These are phyloP conservation scores for Sylvia borin DNA, from an alignment of 2,797 vertebrate species.

Conservation along the genomic window DNA sequence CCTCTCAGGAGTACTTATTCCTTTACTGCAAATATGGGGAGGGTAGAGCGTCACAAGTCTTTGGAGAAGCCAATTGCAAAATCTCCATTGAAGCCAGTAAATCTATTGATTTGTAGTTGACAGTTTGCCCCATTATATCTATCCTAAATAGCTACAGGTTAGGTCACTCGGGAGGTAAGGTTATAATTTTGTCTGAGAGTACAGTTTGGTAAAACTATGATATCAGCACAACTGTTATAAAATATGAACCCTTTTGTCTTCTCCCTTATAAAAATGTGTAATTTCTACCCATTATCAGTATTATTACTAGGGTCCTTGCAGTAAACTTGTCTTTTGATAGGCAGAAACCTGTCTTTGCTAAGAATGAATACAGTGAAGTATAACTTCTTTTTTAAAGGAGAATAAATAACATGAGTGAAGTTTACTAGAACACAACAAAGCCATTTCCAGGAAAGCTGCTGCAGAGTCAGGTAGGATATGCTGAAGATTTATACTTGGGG, in stretches of 20 bases:
- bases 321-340: conserved; percentile 53
- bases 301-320: conserved; percentile 45
- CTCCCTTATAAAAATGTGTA: conserved; percentile 52
- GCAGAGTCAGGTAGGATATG: conserved; percentile 45
- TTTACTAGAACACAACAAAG: conserved; percentile 68
- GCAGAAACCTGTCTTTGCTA: conserved; percentile 56
- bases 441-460: conserved; percentile 57
- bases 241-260: conserved; percentile 59
- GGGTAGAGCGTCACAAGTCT: background rate
- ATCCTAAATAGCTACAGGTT: conserved; percentile 47
- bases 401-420: conserved; percentile 62
- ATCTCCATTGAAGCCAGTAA: background rate
- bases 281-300: conserved; percentile 63
- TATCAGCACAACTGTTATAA: conserved; percentile 47
- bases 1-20: background rate
- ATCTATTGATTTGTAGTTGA: conserved; percentile 28
- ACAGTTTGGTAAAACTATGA: conserved; percentile 58
- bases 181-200: conserved; percentile 65
- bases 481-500: conserved; percentile 55
- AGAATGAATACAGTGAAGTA: conserved; percentile 32
- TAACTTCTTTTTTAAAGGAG: conserved; percentile 52
- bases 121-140: conserved; percentile 2
- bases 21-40: background rate
- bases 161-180: conserved; percentile 45
- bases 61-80: conserved; percentile 11